Evolutionary conservation across 92 coral and sea anemone genomes (phyloP).

Genomic region (Porites evermanni): DNA sequence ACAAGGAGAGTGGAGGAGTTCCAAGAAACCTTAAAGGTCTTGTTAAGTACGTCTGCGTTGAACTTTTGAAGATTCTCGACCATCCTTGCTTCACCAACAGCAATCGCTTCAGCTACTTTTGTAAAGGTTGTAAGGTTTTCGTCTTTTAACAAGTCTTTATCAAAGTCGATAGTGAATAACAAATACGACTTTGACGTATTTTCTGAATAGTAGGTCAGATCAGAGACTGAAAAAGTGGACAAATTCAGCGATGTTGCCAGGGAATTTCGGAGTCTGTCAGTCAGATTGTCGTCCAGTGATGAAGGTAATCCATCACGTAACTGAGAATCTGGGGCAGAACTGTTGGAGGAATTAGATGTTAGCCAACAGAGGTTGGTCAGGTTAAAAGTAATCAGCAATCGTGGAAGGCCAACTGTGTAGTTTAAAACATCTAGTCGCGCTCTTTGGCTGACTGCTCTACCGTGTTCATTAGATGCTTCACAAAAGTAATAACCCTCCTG

Average conservation of each 20-base stretch:
- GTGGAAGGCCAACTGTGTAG: slow-evolving; percentile 62
- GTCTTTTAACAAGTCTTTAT: not conserved
- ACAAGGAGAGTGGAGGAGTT: not conserved
- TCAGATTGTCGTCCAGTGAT: not conserved
- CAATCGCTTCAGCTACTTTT: not conserved
- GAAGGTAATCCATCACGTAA: not conserved
- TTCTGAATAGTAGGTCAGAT: not conserved
- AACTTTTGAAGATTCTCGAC: slow-evolving; percentile 13
- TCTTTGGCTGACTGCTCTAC: slow-evolving; percentile 53
- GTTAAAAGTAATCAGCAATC: slow-evolving; percentile 46
- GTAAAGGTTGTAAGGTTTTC: not conserved
- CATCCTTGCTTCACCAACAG: not conserved
- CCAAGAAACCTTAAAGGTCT: slow-evolving; percentile 25
- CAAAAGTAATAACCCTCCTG: slow-evolving; percentile 69
- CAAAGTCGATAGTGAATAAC: not conserved
- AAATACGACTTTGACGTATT: not conserved
- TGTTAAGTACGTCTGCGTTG: slow-evolving; percentile 11
- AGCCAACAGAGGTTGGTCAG: slow-evolving; percentile 16
- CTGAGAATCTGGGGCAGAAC: not conserved
- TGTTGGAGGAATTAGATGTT: not conserved
- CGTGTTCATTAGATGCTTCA: slow-evolving; percentile 58
- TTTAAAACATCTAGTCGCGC: slow-evolving; percentile 66
- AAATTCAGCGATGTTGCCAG: slow-evolving; percentile 12
- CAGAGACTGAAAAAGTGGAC: not conserved
- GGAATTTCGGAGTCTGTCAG: not conserved